A percentile compares a stretch with the other conserved stretches of the same genome.
These are phyloP conservation scores for Redunca redunca DNA, from an alignment of 2,113 vertebrate genomes.

Conservation along the genomic window DNA sequence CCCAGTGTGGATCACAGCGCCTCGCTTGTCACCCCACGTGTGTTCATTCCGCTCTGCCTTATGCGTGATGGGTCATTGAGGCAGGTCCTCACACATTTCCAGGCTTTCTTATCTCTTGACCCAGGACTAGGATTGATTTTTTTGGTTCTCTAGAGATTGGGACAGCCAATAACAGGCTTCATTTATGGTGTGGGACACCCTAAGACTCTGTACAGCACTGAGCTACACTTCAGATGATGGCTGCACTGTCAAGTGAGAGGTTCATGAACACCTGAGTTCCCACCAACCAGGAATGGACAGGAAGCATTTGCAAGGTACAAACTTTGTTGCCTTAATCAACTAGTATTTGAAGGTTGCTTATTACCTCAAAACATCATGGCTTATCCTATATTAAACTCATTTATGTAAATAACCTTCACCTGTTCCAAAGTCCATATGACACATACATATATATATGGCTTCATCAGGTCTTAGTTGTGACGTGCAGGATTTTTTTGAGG, in stretches of 20 bases:
- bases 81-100: neutral
- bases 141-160: too few relatives aligned
- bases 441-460: neutral
- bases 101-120: neutral
- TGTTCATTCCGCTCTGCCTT: neutral
- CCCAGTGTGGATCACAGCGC: rapidly evolving
- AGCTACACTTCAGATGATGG: too few relatives aligned
- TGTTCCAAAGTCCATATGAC: neutral
- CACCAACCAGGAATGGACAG: rapidly evolving
- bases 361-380: neutral
- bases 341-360: too few relatives aligned
- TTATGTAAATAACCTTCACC: neutral
- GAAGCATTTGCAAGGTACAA: neutral
- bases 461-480: neutral
- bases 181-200: neutral
- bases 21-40: rapidly evolving
- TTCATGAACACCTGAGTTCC: neutral
- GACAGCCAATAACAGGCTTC: neutral
- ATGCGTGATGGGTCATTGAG: rapidly evolving
- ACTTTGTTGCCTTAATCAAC: neutral
- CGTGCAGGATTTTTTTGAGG: neutral
- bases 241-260: neutral
- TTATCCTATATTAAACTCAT: neutral
- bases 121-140: rapidly evolving
- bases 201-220: neutral